phyloP scores from a whole-genome alignment of 2,888 invertebrate species.

The Plemyria rubiginata region DNA sequence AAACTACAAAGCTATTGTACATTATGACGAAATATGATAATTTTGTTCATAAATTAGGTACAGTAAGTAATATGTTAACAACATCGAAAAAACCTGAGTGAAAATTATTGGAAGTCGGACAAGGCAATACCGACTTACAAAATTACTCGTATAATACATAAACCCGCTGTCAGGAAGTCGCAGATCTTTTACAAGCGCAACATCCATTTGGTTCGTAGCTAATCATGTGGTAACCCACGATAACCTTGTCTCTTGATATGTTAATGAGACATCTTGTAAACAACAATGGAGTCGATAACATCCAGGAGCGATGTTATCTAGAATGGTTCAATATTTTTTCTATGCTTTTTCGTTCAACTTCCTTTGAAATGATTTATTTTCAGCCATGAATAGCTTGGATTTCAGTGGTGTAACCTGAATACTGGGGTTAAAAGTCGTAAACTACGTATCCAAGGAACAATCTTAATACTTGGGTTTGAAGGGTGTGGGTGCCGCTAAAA shows the following conservation, averaged over 20 bases:
- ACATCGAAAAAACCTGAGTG: too few species aligned
- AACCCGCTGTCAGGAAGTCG: slow-evolving; percentile 35
- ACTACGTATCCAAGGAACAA: too few species aligned
- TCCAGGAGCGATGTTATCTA: slow-evolving; percentile 25
- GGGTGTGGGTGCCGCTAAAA: too few species aligned
- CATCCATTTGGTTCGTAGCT: slow-evolving; percentile 41
- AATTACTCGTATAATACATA: not conserved
- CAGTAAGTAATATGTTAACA: not conserved
- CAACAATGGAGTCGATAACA: slow-evolving; percentile 39
- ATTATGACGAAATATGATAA: not conserved
- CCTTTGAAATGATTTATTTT: not conserved
- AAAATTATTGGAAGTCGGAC: not conserved
- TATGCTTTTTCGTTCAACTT: too few species aligned
- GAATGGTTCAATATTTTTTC: slow-evolving; percentile 8
- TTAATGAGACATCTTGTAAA: slow-evolving; percentile 46
- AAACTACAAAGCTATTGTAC: slow-evolving; percentile 3
- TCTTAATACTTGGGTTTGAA: too few species aligned
- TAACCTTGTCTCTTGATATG: slow-evolving; percentile 58
- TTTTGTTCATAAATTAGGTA: not conserved
- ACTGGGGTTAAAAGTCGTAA: not conserved
- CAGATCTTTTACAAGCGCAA: slow-evolving; percentile 32
- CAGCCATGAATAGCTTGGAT: not conserved
- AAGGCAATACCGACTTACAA: not conserved
- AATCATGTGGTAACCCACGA: slow-evolving; percentile 52
- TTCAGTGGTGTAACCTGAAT: not conserved